phyloP scores from a whole-genome alignment of 2,888 invertebrate species.

The Pogonocherus hispidulus region DNA sequence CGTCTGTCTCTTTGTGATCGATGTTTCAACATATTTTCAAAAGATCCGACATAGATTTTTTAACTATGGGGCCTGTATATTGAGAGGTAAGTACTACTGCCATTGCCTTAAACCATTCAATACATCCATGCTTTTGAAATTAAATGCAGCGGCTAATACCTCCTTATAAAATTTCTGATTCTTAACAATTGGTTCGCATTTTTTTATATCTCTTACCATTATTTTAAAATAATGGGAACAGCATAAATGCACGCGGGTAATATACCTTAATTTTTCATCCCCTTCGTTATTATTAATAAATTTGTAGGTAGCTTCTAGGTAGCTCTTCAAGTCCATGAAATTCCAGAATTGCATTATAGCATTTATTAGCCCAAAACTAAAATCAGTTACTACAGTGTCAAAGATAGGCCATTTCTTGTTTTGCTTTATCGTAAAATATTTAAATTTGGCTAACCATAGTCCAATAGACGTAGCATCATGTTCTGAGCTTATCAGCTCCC shows the following conservation, averaged over 20 bases:
- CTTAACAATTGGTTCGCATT: not conserved
- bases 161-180: not conserved
- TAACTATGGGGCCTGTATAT: no score
- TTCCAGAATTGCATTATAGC: not conserved
- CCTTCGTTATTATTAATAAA: no score
- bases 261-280: not conserved
- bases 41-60: no score
- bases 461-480: conserved; percentile 1
- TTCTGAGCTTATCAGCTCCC: no score
- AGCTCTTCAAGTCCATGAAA: not conserved
- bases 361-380: not conserved
- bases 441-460: conserved; percentile 2
- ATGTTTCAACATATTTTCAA: no score
- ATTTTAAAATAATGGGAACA: not conserved
- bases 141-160: not conserved
- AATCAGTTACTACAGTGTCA: not conserved
- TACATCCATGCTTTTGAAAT: no score
- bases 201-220: not conserved
- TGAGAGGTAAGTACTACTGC: no score
- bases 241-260: not conserved
- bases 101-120: no score
- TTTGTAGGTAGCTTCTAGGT: not conserved
- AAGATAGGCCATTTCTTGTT: not conserved
- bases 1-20: no score
- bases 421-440: not conserved